Conservation (phyloP, 2,113 vertebrate species). For the Panurus biarmicus region DNA sequence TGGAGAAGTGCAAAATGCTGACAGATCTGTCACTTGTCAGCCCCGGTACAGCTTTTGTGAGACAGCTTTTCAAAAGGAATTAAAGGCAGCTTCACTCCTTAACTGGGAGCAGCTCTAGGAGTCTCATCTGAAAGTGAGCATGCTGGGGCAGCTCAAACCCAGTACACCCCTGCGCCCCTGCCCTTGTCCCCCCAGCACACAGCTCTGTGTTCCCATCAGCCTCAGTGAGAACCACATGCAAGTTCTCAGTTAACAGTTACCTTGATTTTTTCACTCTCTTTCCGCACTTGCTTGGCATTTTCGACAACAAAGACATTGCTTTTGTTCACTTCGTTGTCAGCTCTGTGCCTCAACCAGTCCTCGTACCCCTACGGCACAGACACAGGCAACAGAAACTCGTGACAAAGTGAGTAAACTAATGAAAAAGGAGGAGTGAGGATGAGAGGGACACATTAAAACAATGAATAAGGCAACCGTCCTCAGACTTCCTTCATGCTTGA, state of each 20-base stretch:
- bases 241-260: slow-evolving; percentile 59
- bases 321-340: slow-evolving; percentile 96
- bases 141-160: accelerated
- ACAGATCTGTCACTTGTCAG: slow-evolving; percentile 37
- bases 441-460: neutral
- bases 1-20: neutral
- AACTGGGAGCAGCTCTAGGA: neutral
- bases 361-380: slow-evolving; percentile 87
- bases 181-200: neutral
- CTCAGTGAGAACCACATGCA: accelerated
- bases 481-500: neutral
- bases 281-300: slow-evolving; percentile 75
- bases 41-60: neutral
- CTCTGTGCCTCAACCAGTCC: slow-evolving; percentile 96
- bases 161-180: neutral
- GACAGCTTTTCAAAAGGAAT: slow-evolving; percentile 26
- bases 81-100: neutral
- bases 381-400: neutral
- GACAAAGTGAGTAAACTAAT: neutral
- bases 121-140: neutral
- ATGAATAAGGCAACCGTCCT: neutral
- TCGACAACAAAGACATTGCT: slow-evolving; percentile 85
- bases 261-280: slow-evolving; percentile 93
- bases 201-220: neutral
- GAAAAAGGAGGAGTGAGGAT: neutral